Evolutionary conservation across 2,797 vertebrate species (phyloP), one percentile per base, ranked within the genome.

Genomic region (Mus minutoides): DNA sequence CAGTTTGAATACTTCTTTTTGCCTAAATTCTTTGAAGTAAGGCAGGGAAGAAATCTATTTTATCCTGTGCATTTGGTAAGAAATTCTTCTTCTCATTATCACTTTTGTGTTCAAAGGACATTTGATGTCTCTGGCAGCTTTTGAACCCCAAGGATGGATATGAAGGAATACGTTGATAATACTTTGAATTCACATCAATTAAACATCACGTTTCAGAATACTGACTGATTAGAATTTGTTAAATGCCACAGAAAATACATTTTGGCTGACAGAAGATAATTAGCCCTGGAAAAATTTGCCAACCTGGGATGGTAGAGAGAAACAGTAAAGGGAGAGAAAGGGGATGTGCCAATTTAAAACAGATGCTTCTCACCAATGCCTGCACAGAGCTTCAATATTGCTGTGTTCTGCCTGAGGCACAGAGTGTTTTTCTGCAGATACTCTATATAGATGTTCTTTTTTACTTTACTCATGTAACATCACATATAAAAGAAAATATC

Each of bases 111-210:
- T 91, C 89, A 95, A 96, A 97, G 75, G 40, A 37, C 46, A 49
- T 94, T 96, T 83, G 40, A 95, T 92, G 43, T 64, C 22, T 60
- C 46, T 43, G 49, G 9, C 75, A 93, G 90, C 31, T 83, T 96
- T 96, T 91, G 64, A 92, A 92, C 34, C 37, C 2, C 22, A 88
- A 94, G 67, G 49, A 60, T 54, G 24, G 56, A 87, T 76, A 49
- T 31, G 85, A 93, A 86, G 31, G 85, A 67, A 85, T 79, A 94
- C 9, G 83, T 21, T 91, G 67, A 92, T 83, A 76, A 91, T 19
- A 13, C 52, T 91, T 88, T 88, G 90, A 96, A 69, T 95, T 92
- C 52, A 95, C 78, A 92, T 95, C 82, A 97, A 95, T 92, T 90
- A 64, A 29, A 22, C 34, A 37, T 77, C n/a, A 29, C 26, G 64